Evolutionary conservation across 2,113 vertebrate species (phyloP).

Genomic region (Etia nguti): DNA sequence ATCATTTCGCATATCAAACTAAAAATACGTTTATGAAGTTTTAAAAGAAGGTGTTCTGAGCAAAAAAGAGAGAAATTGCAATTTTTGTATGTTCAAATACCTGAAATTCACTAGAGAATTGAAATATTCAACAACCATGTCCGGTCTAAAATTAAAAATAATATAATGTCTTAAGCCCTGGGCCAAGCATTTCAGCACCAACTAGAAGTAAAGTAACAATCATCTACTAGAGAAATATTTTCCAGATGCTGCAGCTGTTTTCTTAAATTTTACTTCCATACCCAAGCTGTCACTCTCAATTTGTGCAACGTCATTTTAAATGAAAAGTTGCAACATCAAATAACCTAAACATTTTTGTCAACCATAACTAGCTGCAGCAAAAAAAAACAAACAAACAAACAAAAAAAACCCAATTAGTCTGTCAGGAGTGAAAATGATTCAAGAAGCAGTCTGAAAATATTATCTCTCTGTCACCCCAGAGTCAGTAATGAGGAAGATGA

Average conservation of each 20-base stretch:
- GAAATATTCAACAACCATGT: neutral
- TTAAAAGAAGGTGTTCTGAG: neutral
- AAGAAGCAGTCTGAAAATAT: slow-evolving; percentile 24
- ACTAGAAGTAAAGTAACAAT: neutral
- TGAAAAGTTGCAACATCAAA: neutral
- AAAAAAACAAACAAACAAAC: neutral
- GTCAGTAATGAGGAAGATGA: slow-evolving; percentile 41
- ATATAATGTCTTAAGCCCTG: neutral
- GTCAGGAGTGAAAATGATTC: neutral
- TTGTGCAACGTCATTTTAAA: neutral
- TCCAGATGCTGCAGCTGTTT: neutral
- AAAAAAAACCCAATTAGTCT: neutral
- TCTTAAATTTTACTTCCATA: neutral
- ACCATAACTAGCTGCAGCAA: neutral
- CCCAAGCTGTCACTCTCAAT: neutral
- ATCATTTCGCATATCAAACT: neutral
- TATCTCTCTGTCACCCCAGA: slow-evolving; percentile 37
- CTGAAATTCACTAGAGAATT: neutral
- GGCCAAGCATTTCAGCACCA: neutral
- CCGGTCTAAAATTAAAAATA: accelerated
- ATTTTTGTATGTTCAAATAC: neutral
- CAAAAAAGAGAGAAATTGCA: neutral
- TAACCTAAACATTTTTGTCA: neutral
- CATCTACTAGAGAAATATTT: neutral
- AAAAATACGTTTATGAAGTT: neutral